These are phyloP conservation scores for Steinernema hermaphroditum DNA, from an alignment of 2,888 invertebrate genomes.

Conservation along the genomic window DNA sequence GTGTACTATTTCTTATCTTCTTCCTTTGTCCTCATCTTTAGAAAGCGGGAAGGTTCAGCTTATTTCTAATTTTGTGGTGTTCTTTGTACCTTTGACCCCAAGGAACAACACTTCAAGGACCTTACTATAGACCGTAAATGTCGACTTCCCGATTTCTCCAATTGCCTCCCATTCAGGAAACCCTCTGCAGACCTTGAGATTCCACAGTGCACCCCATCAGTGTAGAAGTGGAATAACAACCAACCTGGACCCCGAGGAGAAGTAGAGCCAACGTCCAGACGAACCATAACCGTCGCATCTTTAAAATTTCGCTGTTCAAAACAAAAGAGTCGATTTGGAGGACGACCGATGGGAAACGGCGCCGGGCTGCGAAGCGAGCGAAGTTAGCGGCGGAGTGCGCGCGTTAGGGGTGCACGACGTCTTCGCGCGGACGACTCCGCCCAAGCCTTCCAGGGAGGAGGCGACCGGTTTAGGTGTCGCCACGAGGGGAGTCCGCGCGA, in stretches of 20 bases:
- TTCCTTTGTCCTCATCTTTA: too few species aligned
- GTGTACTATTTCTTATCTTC: too few species aligned
- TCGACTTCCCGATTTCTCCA: too few species aligned
- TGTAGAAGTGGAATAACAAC: background rate
- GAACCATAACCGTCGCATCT: background rate
- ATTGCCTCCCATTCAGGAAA: too few species aligned
- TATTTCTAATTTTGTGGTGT: too few species aligned
- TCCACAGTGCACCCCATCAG: too few species aligned
- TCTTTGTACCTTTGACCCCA: too few species aligned
- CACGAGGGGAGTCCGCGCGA: background rate
- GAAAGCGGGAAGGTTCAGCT: too few species aligned
- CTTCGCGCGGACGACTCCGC: background rate
- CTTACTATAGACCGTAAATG: too few species aligned
- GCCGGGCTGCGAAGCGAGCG: background rate
- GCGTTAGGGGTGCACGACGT: slow-evolving; percentile 17
- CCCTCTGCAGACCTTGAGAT: too few species aligned
- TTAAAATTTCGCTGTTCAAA: background rate
- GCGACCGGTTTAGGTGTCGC: slow-evolving; percentile 22
- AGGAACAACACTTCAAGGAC: too few species aligned
- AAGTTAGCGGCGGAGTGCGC: slow-evolving; percentile 16
- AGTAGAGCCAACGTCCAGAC: background rate
- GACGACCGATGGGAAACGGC: background rate
- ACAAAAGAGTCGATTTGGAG: too few species aligned
- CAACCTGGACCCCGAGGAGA: background rate
- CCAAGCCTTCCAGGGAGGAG: slow-evolving; percentile 12